Conservation (phyloP, 2,888 invertebrate genomes). For the Abrostola triplasia region DNA sequence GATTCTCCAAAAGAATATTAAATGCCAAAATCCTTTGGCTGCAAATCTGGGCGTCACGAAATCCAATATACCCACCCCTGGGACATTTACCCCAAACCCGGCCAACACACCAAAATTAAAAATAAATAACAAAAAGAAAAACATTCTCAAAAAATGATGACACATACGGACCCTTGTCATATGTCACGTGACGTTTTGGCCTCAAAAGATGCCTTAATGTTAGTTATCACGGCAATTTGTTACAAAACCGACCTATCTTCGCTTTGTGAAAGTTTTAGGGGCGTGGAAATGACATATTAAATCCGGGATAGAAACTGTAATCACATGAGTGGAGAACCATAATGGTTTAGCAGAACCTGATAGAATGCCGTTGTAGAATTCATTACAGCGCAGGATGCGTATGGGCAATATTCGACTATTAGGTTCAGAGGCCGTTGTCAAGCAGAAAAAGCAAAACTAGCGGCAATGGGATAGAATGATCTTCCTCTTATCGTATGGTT, state of each 20-base stretch:
- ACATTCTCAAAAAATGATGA: background rate
- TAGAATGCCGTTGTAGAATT: too few species aligned
- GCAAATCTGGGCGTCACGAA: background rate
- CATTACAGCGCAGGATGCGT: too few species aligned
- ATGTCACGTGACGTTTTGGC: background rate
- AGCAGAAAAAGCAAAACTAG: too few species aligned
- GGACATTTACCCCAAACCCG: background rate
- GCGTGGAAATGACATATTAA: background rate
- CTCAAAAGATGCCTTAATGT: background rate
- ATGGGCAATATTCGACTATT: too few species aligned
- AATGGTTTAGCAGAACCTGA: too few species aligned
- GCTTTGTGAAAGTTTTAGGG: background rate
- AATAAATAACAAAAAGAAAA: background rate
- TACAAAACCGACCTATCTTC: background rate
- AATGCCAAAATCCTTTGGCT: background rate
- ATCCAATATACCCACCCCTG: background rate
- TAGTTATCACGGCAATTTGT: background rate
- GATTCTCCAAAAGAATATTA: background rate
- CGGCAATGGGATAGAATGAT: too few species aligned
- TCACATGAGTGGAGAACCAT: too few species aligned
- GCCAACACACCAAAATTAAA: background rate
- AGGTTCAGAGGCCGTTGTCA: too few species aligned
- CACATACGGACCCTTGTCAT: background rate
- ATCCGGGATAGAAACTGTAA: too few species aligned
- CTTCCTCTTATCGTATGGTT: too few species aligned